Conservation (phyloP, 2,113 vertebrate genomes). For the Vimba vimba region DNA sequence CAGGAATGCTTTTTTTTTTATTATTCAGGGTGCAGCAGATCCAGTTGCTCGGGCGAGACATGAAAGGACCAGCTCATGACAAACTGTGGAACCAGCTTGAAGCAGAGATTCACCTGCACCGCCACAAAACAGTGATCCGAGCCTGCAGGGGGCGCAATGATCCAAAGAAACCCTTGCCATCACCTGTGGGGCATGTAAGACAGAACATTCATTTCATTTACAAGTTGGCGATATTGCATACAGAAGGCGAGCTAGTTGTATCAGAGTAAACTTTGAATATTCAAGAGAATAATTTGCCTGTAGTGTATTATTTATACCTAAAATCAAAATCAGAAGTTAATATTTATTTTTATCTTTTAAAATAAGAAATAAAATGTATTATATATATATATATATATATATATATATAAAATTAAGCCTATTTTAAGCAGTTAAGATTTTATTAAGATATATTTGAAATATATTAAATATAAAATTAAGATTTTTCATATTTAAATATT, state of each 20-base stretch:
- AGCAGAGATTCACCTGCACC: constrained; percentile 97
- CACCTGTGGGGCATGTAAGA: constrained; percentile 92
- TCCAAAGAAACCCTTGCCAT: constrained; percentile 88
- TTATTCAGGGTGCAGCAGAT: constrained; percentile 92
- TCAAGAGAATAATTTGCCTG: background rate
- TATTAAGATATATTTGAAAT: background rate
- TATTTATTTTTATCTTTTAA: background rate
- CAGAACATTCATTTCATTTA: background rate
- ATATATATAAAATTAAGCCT: too few relatives aligned
- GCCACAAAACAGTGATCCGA: constrained; percentile 97
- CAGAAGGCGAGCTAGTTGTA: background rate
- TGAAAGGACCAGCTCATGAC: constrained; percentile 98
- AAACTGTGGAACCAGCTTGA: constrained; percentile 99
- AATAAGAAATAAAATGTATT: background rate
- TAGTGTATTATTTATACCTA: background rate
- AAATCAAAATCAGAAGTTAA: background rate
- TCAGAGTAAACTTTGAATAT: background rate
- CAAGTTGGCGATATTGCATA: background rate
- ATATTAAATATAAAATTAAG: background rate
- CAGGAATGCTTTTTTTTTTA: background rate
- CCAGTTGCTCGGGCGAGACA: constrained; percentile 93
- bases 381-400: background rate
- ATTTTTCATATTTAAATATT: background rate
- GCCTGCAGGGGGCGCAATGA: constrained; percentile 95
- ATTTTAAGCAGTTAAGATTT: too few relatives aligned